Percentiles rank a stretch among this genome's conserved stretches.
Conservation (phyloP, 2,113 vertebrate genomes). For the Coptodon bakossiorum region DNA sequence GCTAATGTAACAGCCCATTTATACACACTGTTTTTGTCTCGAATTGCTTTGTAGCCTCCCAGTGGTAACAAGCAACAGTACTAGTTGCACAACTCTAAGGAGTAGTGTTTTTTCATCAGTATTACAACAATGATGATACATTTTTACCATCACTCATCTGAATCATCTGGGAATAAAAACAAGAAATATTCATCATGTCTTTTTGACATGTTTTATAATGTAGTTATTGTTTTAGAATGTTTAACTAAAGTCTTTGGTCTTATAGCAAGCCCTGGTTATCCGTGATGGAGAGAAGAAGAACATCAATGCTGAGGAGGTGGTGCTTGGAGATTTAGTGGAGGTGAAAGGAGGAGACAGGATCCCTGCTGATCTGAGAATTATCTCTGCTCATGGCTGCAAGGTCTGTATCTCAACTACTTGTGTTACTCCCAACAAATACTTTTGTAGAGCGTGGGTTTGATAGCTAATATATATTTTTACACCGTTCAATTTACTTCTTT, state of each 20-base stretch:
- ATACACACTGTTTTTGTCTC: slow-evolving; percentile 73
- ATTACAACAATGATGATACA: too few relatives aligned
- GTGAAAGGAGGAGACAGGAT: slow-evolving; percentile 96
- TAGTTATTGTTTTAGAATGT: not conserved
- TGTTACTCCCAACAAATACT: not conserved
- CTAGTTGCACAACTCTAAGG: not conserved
- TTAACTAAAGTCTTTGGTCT: not conserved
- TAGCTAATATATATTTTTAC: not conserved
- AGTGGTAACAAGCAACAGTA: accelerated
- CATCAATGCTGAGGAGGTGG: slow-evolving; percentile 90
- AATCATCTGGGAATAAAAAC: not conserved
- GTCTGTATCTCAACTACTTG: slow-evolving; percentile 44
- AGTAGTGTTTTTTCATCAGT: too few relatives aligned
- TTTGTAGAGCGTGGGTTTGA: not conserved
- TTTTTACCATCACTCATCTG: too few relatives aligned
- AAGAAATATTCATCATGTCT: not conserved
- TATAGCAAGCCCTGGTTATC: slow-evolving; percentile 92
- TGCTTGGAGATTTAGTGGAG: slow-evolving; percentile 89
- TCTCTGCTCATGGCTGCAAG: slow-evolving; percentile 93
- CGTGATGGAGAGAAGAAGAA: slow-evolving; percentile 89
- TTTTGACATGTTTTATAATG: not conserved
- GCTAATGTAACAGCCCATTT: slow-evolving; percentile 66
- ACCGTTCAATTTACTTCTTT: not conserved
- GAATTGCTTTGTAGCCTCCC: not conserved
- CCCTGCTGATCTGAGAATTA: slow-evolving; percentile 87